These are phyloP conservation scores for Thryonomys swinderianus DNA, from an alignment of 2,113 vertebrate species.

Conservation along the genomic window DNA sequence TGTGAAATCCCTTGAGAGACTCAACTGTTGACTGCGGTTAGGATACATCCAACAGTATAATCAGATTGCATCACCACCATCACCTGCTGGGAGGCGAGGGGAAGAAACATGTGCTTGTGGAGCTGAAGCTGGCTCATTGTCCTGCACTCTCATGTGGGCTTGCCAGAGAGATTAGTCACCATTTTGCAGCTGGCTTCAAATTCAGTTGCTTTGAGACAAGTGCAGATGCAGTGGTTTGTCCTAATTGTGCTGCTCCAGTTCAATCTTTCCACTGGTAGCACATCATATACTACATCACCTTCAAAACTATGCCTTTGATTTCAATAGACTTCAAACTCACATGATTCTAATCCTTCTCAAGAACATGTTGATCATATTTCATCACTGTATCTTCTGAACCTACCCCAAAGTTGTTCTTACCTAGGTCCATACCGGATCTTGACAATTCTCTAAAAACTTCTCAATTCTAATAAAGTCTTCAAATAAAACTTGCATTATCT, in stretches of 20 bases:
- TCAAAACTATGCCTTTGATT: slow-evolving; percentile 50
- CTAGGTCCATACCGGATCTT: neutral
- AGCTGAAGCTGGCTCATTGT: slow-evolving; percentile 70
- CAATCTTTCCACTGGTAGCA: slow-evolving; percentile 69
- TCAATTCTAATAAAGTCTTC: neutral
- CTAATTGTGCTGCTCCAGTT: slow-evolving; percentile 74
- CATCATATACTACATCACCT: slow-evolving; percentile 45
- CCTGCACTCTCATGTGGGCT: slow-evolving; percentile 63
- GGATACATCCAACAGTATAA: slow-evolving; percentile 71
- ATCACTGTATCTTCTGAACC: neutral
- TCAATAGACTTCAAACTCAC: slow-evolving; percentile 56
- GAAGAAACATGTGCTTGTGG: slow-evolving; percentile 53
- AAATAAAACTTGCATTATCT: slow-evolving; percentile 18
- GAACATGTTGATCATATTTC: slow-evolving; percentile 36
- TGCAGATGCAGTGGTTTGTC: slow-evolving; percentile 75
- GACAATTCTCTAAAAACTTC: neutral
- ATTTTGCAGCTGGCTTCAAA: slow-evolving; percentile 78
- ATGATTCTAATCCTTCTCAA: slow-evolving; percentile 33
- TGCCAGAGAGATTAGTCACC: slow-evolving; percentile 80
- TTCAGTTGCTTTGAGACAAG: slow-evolving; percentile 68
- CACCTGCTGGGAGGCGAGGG: slow-evolving; percentile 72
- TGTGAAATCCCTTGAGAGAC: slow-evolving; percentile 62
- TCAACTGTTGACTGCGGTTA: slow-evolving; percentile 74
- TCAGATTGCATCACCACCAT: slow-evolving; percentile 74
- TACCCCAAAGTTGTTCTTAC: neutral